Evolutionary conservation across 2,113 vertebrate species (phyloP).

Genomic region (Pogonocichla stellata): DNA sequence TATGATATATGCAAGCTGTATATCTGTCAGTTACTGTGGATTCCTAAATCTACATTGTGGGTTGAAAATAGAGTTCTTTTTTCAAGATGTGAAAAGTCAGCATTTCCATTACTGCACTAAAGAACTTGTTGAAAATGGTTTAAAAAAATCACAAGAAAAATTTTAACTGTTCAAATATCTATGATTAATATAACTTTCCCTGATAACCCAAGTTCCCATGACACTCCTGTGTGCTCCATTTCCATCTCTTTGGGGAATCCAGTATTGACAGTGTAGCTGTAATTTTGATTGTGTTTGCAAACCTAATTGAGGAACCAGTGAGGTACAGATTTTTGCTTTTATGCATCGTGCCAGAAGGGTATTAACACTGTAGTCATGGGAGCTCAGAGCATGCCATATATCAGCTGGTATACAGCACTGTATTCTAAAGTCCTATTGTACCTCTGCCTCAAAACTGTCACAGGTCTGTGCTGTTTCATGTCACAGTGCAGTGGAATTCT

Average conservation of each 20-base stretch:
- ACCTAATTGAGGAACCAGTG: not conserved
- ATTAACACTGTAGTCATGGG: fast-evolving
- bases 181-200: not conserved
- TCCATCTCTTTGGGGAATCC: not conserved
- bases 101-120: not conserved
- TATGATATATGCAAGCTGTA: not conserved
- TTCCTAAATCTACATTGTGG: not conserved
- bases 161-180: not conserved
- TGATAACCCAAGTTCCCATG: not conserved
- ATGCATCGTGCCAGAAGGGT: not conserved
- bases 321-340: not conserved
- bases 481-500: not conserved
- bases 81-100: not conserved
- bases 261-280: not conserved
- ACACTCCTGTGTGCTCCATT: not conserved
- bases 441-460: not conserved
- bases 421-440: not conserved
- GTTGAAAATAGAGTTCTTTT: not conserved
- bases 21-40: not conserved
- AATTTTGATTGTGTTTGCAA: not conserved
- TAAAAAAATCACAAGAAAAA: not conserved
- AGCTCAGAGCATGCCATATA: fast-evolving
- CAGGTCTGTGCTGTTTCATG: not conserved
- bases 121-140: not conserved
- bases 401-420: not conserved